A percentile compares a stretch with the other conserved stretches of the same genome.
Evolutionary conservation across 1,140 invertebrate species (phyloP).

Genomic region (Ladona fulva): DNA sequence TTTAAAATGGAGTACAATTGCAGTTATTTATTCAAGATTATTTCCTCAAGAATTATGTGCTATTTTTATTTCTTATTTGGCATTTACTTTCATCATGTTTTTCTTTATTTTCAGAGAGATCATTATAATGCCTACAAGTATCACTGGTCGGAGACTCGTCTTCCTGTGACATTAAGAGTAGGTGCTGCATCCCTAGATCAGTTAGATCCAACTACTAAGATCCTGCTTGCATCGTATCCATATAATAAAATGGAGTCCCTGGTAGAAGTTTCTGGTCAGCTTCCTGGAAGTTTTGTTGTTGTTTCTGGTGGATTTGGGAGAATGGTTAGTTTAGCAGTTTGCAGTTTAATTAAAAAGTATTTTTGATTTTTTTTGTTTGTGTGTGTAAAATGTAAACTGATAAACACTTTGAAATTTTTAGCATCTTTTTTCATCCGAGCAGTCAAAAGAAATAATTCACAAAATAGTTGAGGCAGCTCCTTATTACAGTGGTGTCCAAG

Average conservation of each 20-base stretch:
- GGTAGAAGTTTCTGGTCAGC: slow-evolving; percentile 46
- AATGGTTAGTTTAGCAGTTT: slow-evolving; percentile 35
- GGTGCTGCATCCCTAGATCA: slow-evolving; percentile 84
- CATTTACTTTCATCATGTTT: slow-evolving; percentile 17
- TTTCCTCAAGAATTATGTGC: too few relatives aligned
- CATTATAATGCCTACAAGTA: slow-evolving; percentile 82
- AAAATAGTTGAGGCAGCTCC: slow-evolving; percentile 73
- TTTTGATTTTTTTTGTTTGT: not conserved
- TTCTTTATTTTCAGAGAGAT: not conserved
- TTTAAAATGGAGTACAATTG: too few relatives aligned
- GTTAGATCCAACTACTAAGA: slow-evolving; percentile 72
- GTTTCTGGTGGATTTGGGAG: slow-evolving; percentile 79
- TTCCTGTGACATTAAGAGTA: slow-evolving; percentile 82
- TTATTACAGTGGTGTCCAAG: slow-evolving; percentile 67
- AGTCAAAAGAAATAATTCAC: slow-evolving; percentile 76
- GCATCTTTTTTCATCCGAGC: slow-evolving; percentile 78
- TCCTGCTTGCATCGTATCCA: slow-evolving; percentile 73
- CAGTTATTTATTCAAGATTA: too few relatives aligned
- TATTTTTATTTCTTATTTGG: too few relatives aligned
- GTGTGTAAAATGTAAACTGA: not conserved
- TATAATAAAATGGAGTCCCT: slow-evolving; percentile 89
- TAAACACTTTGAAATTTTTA: slow-evolving; percentile 31
- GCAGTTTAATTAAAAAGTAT: slow-evolving; percentile 12
- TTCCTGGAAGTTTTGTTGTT: slow-evolving; percentile 68
- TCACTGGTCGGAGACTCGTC: slow-evolving; percentile 86